Percentiles rank a stretch among this genome's conserved stretches.
phyloP scores from a whole-genome alignment of 2,888 invertebrate species.

The Aquatica leii region DNA sequence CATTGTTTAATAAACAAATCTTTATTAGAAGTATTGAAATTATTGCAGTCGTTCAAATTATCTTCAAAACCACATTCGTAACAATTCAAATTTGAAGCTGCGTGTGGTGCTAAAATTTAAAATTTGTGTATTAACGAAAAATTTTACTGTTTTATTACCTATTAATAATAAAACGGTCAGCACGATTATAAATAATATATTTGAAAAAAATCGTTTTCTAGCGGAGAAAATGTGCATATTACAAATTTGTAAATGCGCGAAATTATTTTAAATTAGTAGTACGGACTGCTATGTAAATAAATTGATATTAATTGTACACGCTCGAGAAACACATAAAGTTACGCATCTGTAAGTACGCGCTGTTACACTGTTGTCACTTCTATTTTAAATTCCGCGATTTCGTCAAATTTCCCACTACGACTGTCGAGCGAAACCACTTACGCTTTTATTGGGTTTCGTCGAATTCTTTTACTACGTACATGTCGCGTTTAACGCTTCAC shows the following conservation, averaged over 20 bases:
- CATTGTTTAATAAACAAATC: constrained; percentile 35
- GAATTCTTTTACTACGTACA: too few relatives aligned
- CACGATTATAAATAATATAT: constrained; percentile 1
- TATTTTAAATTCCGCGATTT: background rate
- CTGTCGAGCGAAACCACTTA: background rate
- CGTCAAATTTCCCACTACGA: constrained; percentile 1
- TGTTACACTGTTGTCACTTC: constrained; percentile 5
- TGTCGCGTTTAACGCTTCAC: too few relatives aligned
- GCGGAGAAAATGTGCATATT: constrained; percentile 17
- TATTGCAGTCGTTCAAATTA: constrained; percentile 28
- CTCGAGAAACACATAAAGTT: constrained; percentile 18
- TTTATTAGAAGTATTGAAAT: constrained; percentile 31
- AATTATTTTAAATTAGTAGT: constrained; percentile 14
- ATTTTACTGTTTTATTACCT: constrained; percentile 14
- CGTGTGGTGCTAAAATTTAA: constrained; percentile 19
- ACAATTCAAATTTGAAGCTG: constrained; percentile 22
- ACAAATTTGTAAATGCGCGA: constrained; percentile 17
- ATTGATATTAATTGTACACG: constrained; percentile 10
- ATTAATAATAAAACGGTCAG: constrained; percentile 6
- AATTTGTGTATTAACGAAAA: constrained; percentile 5
- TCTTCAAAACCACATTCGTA: constrained; percentile 29
- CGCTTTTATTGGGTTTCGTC: too few relatives aligned
- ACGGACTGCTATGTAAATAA: constrained; percentile 15
- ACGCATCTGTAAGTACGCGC: constrained; percentile 12
- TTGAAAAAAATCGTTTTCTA: background rate